Base-by-base conservation (phyloP, 1,140 invertebrate species). In the Sycophila sp. region DNA sequence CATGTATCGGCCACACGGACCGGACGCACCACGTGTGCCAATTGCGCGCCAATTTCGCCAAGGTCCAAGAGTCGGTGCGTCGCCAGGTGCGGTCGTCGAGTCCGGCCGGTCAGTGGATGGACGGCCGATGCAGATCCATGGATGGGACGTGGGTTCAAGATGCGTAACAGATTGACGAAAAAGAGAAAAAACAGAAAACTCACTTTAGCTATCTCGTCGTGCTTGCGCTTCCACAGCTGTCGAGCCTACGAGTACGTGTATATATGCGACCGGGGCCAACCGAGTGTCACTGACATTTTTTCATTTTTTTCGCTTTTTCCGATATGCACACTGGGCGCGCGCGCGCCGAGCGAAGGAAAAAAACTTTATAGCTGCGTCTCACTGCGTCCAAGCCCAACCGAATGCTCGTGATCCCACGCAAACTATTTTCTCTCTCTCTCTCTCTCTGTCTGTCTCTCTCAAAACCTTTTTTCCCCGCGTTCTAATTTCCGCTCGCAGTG, bases 191-290 rank as follows among this genome's bases (percentile, higher is more conserved):
- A 60, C 40, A 65, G 59, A 70, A 70, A 58, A 71, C 69, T 71
- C 69, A 71, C 69, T 71, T 71, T 71, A 71, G 69, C 69, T 32
- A 71, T 63, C 69, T 51, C 67, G n/a, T 19, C 26, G 34, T 28
- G n/a, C 26, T 55, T 10, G 4, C 17, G 38, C 45, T 22, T 19
- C 17, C 30, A n/a, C 40, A 58, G 60, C 53, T 71, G 51, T 65
- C 51, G 47, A 6, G 10, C 11, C 11, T 32, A 30, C 15, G n/a
- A n/a, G 10, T 53, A 15, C 17, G 24, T 13, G 11, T 28, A 62
- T 49, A n/a, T n/a, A n/a, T 3, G 40, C 51, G 10, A 32, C 6
- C 22, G 26, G 2, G 49, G n/a, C n/a, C n/a, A 24, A 49, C 26
- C 22, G 17, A 58, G 8, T 45, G 30, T 49, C 56, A 55, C 32